Percentiles rank a stretch among this genome's conserved stretches.
These are phyloP conservation scores for Arenicola marina DNA, from an alignment of 2,888 invertebrate genomes.

Conservation along the genomic window DNA sequence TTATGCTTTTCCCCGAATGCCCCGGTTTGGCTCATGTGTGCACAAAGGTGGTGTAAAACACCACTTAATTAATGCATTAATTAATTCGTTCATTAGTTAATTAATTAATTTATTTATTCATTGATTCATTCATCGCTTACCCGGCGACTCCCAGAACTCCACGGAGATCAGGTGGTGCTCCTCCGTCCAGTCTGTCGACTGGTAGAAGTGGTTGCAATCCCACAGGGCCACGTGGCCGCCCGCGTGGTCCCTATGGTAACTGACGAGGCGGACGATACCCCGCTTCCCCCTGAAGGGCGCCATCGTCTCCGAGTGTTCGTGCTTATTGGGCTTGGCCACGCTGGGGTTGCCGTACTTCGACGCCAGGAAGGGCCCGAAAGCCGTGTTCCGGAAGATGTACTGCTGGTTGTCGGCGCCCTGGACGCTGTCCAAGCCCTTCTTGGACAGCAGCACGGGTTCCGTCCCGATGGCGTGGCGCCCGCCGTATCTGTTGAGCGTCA, in stretches of 20 bases:
- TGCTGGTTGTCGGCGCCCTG: constrained; percentile 44
- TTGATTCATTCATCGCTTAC: too few species aligned
- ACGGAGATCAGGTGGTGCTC: constrained; percentile 50
- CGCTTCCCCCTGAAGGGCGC: constrained; percentile 51
- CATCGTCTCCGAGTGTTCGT: constrained; percentile 44
- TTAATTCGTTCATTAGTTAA: too few species aligned
- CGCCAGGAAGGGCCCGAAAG: constrained; percentile 55
- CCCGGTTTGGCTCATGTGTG: too few species aligned
- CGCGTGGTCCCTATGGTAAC: constrained; percentile 49
- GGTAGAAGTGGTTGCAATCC: constrained; percentile 57
- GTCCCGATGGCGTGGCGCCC: constrained; percentile 50
- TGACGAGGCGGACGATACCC: constrained; percentile 53
- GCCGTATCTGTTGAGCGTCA: constrained; percentile 49
- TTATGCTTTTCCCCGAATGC: too few species aligned
- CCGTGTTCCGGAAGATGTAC: constrained; percentile 55
- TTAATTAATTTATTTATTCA: too few species aligned
- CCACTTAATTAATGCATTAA: too few species aligned
- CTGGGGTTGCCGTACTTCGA: constrained; percentile 56
- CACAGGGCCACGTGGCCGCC: constrained; percentile 57
- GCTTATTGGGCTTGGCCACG: constrained; percentile 36
- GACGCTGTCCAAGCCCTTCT: constrained; percentile 48
- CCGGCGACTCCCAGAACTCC: constrained; percentile 60
- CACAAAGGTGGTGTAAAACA: too few species aligned
- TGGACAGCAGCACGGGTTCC: constrained; percentile 46
- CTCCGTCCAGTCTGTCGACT: constrained; percentile 54